Conservation (phyloP, 2,888 invertebrate genomes). For the Synergus umbraculus region DNA sequence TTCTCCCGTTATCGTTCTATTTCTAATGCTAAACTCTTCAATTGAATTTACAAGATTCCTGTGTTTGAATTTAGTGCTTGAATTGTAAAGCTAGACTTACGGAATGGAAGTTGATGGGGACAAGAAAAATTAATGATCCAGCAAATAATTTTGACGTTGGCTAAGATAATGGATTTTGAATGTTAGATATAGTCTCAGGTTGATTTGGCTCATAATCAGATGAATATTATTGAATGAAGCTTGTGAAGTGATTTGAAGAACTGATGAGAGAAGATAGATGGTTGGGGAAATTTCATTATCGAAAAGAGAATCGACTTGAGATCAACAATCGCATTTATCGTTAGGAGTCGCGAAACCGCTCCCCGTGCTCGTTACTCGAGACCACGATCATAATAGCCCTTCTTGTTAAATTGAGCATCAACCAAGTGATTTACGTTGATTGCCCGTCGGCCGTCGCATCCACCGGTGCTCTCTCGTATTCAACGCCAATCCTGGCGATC, state of each 20-base stretch:
- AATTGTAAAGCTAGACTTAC: neutral
- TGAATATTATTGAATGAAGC: neutral
- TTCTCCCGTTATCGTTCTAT: neutral
- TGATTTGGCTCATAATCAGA: neutral
- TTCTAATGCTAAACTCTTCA: neutral
- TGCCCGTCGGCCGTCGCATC: slow-evolving; percentile 71
- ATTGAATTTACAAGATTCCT: neutral
- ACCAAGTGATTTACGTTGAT: slow-evolving; percentile 77
- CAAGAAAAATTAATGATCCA: neutral
- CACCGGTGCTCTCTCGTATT: slow-evolving; percentile 48
- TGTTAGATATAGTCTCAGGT: neutral
- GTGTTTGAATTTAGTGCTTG: neutral
- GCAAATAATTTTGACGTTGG: neutral
- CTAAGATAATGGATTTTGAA: neutral
- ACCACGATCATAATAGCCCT: slow-evolving; percentile 74
- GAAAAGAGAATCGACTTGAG: slow-evolving; percentile 30
- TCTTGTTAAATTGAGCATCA: slow-evolving; percentile 77
- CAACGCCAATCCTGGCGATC: slow-evolving; percentile 54
- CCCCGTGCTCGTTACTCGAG: slow-evolving; percentile 69
- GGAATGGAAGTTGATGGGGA: too few relatives aligned
- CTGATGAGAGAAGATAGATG: slow-evolving; percentile 40
- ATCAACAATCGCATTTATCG: slow-evolving; percentile 27
- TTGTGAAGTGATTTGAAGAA: neutral
- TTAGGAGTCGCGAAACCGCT: slow-evolving; percentile 38
- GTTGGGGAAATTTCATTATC: slow-evolving; percentile 22